Evolutionary conservation across 2,113 vertebrate species (phyloP).

Genomic region (Mobula birostris): DNA sequence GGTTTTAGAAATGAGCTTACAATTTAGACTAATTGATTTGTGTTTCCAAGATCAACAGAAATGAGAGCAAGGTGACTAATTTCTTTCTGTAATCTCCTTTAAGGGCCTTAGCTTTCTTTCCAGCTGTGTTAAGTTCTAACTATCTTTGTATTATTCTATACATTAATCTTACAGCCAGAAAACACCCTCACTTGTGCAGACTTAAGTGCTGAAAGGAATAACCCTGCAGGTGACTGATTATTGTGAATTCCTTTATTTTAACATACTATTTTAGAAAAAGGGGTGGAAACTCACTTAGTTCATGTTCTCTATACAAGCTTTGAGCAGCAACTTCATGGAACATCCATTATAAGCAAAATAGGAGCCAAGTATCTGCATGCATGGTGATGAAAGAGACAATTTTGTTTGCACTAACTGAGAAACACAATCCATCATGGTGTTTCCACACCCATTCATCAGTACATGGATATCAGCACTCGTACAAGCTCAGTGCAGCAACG

Average conservation of each 20-base stretch:
- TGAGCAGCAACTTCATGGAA: not conserved
- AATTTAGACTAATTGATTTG: not conserved
- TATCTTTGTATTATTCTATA: conserved; percentile 16
- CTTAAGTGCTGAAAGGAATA: conserved; percentile 7
- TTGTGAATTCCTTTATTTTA: conserved; percentile 11
- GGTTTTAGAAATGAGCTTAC: not conserved
- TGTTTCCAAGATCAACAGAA: not conserved
- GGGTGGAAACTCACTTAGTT: not conserved
- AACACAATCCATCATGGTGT: conserved; percentile 27
- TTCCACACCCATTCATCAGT: conserved; percentile 34
- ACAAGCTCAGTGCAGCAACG: not conserved
- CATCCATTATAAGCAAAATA: conserved; percentile 26
- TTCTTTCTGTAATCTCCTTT: not conserved
- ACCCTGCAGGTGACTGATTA: conserved; percentile 23
- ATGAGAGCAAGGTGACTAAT: not conserved
- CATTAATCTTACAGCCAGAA: conserved; percentile 1
- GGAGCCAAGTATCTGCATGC: not conserved
- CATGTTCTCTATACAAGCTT: not conserved
- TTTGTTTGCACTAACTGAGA: conserved; percentile 33
- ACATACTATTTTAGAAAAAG: not conserved
- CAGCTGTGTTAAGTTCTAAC: conserved; percentile 2
- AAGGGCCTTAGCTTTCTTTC: not conserved
- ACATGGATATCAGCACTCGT: conserved; percentile 9
- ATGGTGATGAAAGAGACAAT: conserved; percentile 18
- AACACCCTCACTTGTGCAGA: not conserved